Percentiles rank a stretch among this genome's conserved stretches.
Evolutionary conservation across 2,797 vertebrate genomes (phyloP).

Genomic region (Ctenopoma multispine): DNA sequence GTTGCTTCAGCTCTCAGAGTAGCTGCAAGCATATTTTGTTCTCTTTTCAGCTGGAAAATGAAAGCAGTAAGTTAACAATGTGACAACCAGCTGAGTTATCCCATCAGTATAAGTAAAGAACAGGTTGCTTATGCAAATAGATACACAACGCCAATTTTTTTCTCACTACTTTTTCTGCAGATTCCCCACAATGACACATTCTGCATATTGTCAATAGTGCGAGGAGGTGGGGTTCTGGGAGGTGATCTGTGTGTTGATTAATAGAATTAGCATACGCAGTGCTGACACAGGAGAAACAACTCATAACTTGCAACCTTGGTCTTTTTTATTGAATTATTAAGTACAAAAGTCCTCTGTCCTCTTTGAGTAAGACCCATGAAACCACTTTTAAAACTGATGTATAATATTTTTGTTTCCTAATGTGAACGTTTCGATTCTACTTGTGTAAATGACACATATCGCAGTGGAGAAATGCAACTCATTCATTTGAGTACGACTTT

Average conservation of each 20-base stretch:
- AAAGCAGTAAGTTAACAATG: conserved; percentile 27
- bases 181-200: conserved; percentile 47
- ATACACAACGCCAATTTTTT: conserved; percentile 2
- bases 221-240: conserved; percentile 58
- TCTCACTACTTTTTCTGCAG: conserved; percentile 25
- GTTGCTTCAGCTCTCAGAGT: conserved; percentile 40
- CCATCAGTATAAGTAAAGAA: conserved; percentile 28
- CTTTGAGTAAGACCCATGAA: conserved; percentile 22
- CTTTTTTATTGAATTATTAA: conserved; percentile 52
- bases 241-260: conserved; percentile 70
- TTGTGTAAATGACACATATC: background rate
- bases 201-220: conserved; percentile 56
- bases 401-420: background rate
- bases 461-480: too few species aligned
- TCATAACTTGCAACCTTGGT: conserved; percentile 62
- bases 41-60: conserved; percentile 21
- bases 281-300: conserved; percentile 67
- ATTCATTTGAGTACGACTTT: too few species aligned
- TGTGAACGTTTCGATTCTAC: background rate
- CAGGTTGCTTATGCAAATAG: conserved; percentile 37
- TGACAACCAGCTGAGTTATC: conserved; percentile 23
- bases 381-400: conserved; percentile 4
- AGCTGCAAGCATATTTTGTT: conserved; percentile 15
- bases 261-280: conserved; percentile 72
- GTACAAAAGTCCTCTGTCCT: conserved; percentile 39